Evolutionary conservation across 2,797 vertebrate species (phyloP), one percentile per base, ranked within the genome.

Genomic region (Serranus cabrilla): DNA sequence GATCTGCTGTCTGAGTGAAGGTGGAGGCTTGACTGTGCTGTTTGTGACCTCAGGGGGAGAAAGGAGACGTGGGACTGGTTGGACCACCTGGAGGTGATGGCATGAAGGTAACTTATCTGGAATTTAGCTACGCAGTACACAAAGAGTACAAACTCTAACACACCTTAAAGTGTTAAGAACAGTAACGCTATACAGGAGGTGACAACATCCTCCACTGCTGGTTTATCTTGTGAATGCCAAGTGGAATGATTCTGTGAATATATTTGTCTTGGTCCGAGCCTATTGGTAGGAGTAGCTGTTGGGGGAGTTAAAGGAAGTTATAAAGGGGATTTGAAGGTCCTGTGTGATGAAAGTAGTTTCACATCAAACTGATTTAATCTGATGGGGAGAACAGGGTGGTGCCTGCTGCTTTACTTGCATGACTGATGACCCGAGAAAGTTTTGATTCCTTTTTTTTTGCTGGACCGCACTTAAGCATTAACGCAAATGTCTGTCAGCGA

Each of bases 1-100:
- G 21, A 34, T 54, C 21, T 59, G 45, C 46, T 66, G 45, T 51
- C 20, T 16, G 7, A 31, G 11, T 52, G 5, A 39, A 27, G n/a
- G 13, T 9, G 21, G 31, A 60, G 40, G 7, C 55, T 66, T 40
- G 40, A 66, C 55, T 45, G 11, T 5, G 12, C 20, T 69, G 4
- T 74, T 50, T 80, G 34, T 85, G 20, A 81, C 18, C 18, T 64
- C 83, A 98, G 97, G 97, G 97, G 0, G 94, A 95, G 69, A 96
- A 95, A 83, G 97, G 97, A 74, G 94, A 95, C 25, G 57, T 80
- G 43, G 95, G 94, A 7, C 65, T 83, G 8, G 56, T 45, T 20
- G 95, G 94, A 82, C 71, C 83, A 45, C 75, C 83, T 46, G 94
- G 94, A 75, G 43, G 1, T 21, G 82, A 89, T n/a, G 90, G 87